Base-by-base conservation (phyloP, 2,888 invertebrate species). In the Hypsopygia costalis region DNA sequence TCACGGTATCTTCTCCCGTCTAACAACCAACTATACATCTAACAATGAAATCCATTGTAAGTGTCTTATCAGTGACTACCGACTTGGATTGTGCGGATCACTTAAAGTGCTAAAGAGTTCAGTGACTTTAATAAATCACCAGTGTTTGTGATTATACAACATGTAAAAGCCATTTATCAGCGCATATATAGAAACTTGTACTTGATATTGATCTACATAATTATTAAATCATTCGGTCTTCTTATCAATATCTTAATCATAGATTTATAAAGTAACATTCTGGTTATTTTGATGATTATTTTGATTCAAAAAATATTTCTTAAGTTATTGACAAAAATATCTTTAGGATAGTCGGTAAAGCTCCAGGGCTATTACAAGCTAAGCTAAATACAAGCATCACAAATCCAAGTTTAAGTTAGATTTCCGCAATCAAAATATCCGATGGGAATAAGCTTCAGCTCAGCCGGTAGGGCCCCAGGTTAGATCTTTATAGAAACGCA, bases 1-100 rank as follows among this genome's bases (percentile, higher is more conserved):
- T 70, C 66, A 66, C 62, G 62, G 60, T 57, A 48, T 62, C 66
- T 51, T 64, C 62, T 56, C 58, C 65, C 67, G 59, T 68, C 63
- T 56, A 51, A 65, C 55, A 55, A 68, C 55, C 65, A 66, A 53
- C 52, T 56, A 71, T 64, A 51, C 44, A 44, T 54, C 61, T 37
- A 41, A 81, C 72, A 73, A 88, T 88, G 88, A 86, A 83, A 70
- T 78, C 72, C 56, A 68, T 85, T 73, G 88, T 88, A 82, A 87
- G 88, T 87, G 65, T 50, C 45, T 42, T 30, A 47, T 30, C 33
- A 51, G 47, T 50, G 51, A 42, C 56, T 40, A 34, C 29, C 25
- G 34, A 30, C 37, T 3, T 9, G 25, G 27, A 31, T 34, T 44
- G 12, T 30, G 29, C 37, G n/a, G 39, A 40, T 25, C 16, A 16